These are phyloP conservation scores for Blastobasis adustella DNA, from an alignment of 2,888 invertebrate species.

Conservation along the genomic window DNA sequence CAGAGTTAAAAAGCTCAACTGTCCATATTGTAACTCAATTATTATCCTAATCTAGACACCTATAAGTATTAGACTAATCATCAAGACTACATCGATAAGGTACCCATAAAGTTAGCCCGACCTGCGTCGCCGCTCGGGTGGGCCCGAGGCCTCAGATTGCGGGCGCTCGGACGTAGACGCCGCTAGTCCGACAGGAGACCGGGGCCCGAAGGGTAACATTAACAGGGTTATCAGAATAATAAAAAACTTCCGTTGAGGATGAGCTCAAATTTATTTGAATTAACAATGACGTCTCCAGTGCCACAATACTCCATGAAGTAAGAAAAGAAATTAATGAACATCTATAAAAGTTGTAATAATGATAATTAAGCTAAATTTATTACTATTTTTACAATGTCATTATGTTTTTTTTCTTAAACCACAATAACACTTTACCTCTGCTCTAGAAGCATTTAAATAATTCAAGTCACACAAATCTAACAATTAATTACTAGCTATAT, in stretches of 20 bases:
- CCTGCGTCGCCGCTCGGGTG: no score
- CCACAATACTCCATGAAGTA: conserved; percentile 73
- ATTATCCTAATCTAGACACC: conserved; percentile 52
- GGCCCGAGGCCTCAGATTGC: no score
- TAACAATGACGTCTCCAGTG: conserved; percentile 74
- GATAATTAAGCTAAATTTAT: conserved; percentile 74
- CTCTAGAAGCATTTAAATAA: conserved; percentile 74
- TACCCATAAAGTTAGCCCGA: no score
- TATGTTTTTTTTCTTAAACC: conserved; percentile 69
- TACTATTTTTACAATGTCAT: conserved; percentile 75
- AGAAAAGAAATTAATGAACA: conserved; percentile 73
- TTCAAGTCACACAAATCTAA: conserved; percentile 74
- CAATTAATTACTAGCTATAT: conserved; percentile 73
- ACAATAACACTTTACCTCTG: conserved; percentile 72
- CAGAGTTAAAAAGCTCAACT: conserved; percentile 56
- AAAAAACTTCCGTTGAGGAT: conserved; percentile 68
- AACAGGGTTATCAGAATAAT: conserved; percentile 44
- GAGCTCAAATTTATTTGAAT: conserved; percentile 74
- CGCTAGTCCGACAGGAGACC: no score
- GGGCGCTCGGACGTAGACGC: no score
- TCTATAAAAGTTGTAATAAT: conserved; percentile 75
- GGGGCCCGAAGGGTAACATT: neutral
- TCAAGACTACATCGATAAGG: conserved; percentile 39
- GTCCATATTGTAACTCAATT: conserved; percentile 45
- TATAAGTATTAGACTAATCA: conserved; percentile 42